Percentiles rank a stretch among this genome's conserved stretches.
Evolutionary conservation across 2,797 vertebrate genomes (phyloP).

Genomic region (Arrhamphus sclerolepis): DNA sequence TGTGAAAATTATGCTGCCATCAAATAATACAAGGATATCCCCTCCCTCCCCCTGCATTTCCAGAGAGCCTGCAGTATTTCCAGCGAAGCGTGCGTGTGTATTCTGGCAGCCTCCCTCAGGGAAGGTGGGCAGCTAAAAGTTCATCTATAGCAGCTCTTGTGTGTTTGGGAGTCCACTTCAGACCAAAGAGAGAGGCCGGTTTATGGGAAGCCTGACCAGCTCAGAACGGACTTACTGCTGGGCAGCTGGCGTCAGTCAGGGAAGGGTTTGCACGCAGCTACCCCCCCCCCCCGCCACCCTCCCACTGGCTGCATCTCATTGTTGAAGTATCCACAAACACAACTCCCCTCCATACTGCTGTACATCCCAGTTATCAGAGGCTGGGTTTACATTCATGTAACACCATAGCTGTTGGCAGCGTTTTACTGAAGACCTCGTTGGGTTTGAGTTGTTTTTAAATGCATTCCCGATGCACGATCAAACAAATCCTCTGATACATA

Average conservation of each 20-base stretch:
- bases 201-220: constrained; percentile 29
- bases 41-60: constrained; percentile 32
- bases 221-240: constrained; percentile 28
- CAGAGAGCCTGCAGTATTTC: constrained; percentile 46
- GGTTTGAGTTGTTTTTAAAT: no score
- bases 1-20: constrained; percentile 23
- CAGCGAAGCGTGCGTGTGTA: constrained; percentile 30
- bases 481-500: no score
- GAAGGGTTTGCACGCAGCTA: constrained; percentile 54
- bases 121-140: constrained; percentile 42
- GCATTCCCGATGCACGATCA: no score
- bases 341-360: neutral
- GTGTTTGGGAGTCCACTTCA: constrained; percentile 27
- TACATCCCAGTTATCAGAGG: constrained; percentile 8
- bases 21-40: constrained; percentile 19
- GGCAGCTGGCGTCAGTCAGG: constrained; percentile 58
- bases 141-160: no score
- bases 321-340: constrained; percentile 9
- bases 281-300: neutral
- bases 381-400: constrained; percentile 6
- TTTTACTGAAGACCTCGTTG: no score
- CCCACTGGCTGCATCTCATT: constrained; percentile 15
- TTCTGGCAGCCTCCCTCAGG: constrained; percentile 38
- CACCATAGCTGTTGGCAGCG: no score
- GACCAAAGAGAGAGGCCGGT: constrained; percentile 40